Conservation (phyloP, 1,140 invertebrate genomes). For the Zaprionus ornatus region DNA sequence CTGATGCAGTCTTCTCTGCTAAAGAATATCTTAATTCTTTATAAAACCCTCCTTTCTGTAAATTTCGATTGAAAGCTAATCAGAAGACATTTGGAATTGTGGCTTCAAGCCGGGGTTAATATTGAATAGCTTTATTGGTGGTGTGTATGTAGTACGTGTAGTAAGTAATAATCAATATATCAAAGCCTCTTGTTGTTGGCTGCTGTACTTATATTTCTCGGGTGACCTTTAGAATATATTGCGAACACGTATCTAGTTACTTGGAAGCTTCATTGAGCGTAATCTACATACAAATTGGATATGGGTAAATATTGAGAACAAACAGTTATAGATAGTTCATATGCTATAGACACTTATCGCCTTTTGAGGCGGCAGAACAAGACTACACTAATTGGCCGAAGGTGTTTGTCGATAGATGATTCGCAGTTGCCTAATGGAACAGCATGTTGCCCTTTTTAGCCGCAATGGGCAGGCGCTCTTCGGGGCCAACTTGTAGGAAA, state of each 20-base stretch:
- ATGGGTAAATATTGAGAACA: constrained; percentile 55
- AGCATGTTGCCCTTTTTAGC: constrained; percentile 94
- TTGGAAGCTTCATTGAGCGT: constrained; percentile 36
- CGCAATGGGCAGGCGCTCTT: constrained; percentile 93
- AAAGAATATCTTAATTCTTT: too few relatives aligned
- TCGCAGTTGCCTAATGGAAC: constrained; percentile 56
- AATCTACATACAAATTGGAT: constrained; percentile 22
- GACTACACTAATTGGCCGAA: constrained; percentile 4
- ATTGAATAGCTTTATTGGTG: constrained; percentile 62
- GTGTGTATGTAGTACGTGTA: constrained; percentile 7
- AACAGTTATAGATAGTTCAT: constrained; percentile 41
- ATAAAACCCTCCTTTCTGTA: too few relatives aligned
- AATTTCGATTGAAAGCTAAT: not conserved
- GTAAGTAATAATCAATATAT: not conserved
- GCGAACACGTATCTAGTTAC: constrained; percentile 7
- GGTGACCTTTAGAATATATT: not conserved
- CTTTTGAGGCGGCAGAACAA: constrained; percentile 12
- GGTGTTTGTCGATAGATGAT: not conserved
- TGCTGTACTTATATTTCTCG: not conserved
- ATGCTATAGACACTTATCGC: constrained; percentile 48
- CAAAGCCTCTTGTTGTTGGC: not conserved
- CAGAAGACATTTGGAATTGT: not conserved
- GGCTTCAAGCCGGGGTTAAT: constrained; percentile 29
- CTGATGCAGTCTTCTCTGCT: too few relatives aligned
- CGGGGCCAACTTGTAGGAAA: constrained; percentile 86